Percentiles rank a stretch among this genome's conserved stretches.
Evolutionary conservation across 1,140 invertebrate species (phyloP).

Genomic region (Drosophila seguyi): DNA sequence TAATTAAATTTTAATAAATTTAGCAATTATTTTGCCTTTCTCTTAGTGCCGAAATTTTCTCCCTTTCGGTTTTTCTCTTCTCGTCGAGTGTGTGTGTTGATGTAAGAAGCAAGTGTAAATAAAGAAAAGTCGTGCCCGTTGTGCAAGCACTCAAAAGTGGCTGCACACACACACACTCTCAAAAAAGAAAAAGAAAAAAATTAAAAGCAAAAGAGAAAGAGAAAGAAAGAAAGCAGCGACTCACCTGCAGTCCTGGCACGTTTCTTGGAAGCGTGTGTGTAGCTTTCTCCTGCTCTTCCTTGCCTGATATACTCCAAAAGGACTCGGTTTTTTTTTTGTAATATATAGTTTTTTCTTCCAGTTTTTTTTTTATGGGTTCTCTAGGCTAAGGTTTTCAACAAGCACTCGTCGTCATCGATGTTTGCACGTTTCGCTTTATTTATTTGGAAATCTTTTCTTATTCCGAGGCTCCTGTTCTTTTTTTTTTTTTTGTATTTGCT

Average conservation of each 20-base stretch:
- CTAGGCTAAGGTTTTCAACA: slow-evolving; percentile 67
- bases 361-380: slow-evolving; percentile 4
- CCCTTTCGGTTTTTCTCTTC: slow-evolving; percentile 12
- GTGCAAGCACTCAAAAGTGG: slow-evolving; percentile 67
- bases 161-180: slow-evolving; percentile 46
- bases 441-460: slow-evolving; percentile 66
- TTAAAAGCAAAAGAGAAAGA: slow-evolving; percentile 5
- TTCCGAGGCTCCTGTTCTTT: slow-evolving; percentile 1
- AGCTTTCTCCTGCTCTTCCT: slow-evolving; percentile 25
- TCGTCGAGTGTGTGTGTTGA: slow-evolving; percentile 40
- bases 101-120: slow-evolving; percentile 72
- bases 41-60: neutral
- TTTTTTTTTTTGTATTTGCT: neutral
- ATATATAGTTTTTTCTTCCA: neutral
- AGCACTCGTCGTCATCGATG: slow-evolving; percentile 61
- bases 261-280: slow-evolving; percentile 32
- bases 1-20: too few species aligned
- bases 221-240: neutral
- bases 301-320: slow-evolving; percentile 60
- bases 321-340: neutral
- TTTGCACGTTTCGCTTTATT: slow-evolving; percentile 61
- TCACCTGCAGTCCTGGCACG: slow-evolving; percentile 64
- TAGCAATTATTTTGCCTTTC: neutral
- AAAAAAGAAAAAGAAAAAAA: neutral
- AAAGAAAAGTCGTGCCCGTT: slow-evolving; percentile 65